Evolutionary conservation across 2,888 invertebrate species (phyloP).

Genomic region (Junonia oenone): DNA sequence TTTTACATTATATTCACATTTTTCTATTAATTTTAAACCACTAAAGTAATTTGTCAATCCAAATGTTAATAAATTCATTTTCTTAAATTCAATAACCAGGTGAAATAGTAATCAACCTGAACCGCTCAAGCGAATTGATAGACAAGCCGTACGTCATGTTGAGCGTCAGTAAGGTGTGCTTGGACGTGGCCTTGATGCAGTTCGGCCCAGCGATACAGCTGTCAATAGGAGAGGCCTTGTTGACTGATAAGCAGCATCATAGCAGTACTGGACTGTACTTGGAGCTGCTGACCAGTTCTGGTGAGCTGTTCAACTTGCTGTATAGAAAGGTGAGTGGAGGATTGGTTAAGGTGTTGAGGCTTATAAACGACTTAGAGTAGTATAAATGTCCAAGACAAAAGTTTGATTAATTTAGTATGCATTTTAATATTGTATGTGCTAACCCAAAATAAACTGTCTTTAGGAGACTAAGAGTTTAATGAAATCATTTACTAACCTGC

Average conservation of each 20-base stretch:
- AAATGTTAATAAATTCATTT: no score
- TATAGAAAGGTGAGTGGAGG: conserved; percentile 83
- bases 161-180: conserved; percentile 83
- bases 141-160: conserved; percentile 88
- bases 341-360: not conserved
- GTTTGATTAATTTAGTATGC: not conserved
- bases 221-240: conserved; percentile 44
- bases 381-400: not conserved
- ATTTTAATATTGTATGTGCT: no score
- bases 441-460: no score
- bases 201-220: conserved; percentile 89
- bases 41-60: no score
- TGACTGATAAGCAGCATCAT: conserved; percentile 88
- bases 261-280: conserved; percentile 87
- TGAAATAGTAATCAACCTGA: conserved; percentile 82
- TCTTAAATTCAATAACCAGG: conserved; percentile 51
- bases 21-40: no score
- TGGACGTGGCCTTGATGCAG: conserved; percentile 88
- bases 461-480: no score
- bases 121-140: conserved; percentile 81
- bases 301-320: conserved; percentile 84
- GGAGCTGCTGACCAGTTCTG: conserved; percentile 84
- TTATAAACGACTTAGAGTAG: not conserved
- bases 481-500: no score
- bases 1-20: no score